Evolutionary conservation across 2,113 vertebrate species (phyloP).

Genomic region (Phocoena phocoena): DNA sequence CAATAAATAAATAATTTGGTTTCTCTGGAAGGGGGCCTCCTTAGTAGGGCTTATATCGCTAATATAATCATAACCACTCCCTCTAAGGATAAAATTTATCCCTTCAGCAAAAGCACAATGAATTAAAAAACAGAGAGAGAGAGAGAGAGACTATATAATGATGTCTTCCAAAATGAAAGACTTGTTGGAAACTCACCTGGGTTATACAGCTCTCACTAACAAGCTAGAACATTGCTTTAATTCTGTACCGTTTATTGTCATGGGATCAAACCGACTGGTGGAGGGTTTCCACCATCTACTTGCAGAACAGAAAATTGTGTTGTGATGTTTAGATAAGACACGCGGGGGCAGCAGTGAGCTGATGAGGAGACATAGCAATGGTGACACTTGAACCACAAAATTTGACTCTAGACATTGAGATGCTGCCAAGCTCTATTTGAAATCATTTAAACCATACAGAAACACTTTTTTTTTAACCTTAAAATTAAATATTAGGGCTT

Average conservation of each 20-base stretch:
- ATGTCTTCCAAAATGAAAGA: slow-evolving; percentile 18
- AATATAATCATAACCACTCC: neutral
- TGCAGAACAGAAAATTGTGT: neutral
- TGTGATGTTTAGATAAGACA: slow-evolving; percentile 40
- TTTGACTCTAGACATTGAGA: neutral
- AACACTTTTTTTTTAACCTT: neutral
- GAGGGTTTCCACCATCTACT: neutral
- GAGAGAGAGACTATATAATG: neutral
- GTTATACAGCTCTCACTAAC: neutral
- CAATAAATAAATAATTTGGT: neutral
- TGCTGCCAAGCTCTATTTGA: neutral
- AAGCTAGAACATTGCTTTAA: neutral
- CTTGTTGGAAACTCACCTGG: neutral
- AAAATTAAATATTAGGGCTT: neutral
- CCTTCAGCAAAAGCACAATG: neutral
- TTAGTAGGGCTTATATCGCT: neutral
- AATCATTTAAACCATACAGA: neutral
- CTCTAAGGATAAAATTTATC: slow-evolving; percentile 21
- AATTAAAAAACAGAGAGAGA: neutral
- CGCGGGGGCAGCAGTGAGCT: slow-evolving; percentile 44
- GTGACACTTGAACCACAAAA: neutral
- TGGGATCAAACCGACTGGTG: neutral
- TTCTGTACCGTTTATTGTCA: neutral
- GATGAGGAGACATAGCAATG: neutral
- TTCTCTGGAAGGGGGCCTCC: neutral